These are phyloP conservation scores for Darevskia nairensis DNA, from an alignment of 2,797 vertebrate genomes.

Conservation along the genomic window DNA sequence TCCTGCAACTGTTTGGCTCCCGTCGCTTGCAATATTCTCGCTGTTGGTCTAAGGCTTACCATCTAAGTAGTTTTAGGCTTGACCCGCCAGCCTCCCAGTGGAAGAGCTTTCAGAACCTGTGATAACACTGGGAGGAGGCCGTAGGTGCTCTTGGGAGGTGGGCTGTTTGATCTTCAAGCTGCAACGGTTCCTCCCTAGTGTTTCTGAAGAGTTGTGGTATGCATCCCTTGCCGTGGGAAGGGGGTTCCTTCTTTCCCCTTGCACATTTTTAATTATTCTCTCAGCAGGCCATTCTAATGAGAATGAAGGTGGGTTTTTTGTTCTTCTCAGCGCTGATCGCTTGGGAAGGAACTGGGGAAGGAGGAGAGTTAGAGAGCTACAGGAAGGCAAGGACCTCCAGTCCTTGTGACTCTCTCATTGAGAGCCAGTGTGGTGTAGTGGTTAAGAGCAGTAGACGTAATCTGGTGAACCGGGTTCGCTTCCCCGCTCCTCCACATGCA, in stretches of 20 bases:
- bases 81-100: constrained; percentile 56
- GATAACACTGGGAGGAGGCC: constrained; percentile 63
- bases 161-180: constrained; percentile 45
- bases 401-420: too few species aligned
- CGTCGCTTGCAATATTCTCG: constrained; percentile 65
- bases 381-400: too few species aligned
- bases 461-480: too few species aligned
- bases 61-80: constrained; percentile 64
- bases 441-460: too few species aligned
- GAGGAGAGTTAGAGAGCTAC: too few species aligned
- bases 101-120: constrained; percentile 63
- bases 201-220: constrained; percentile 42
- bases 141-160: constrained; percentile 57
- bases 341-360: too few species aligned
- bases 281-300: constrained; percentile 37
- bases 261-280: constrained; percentile 36
- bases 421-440: too few species aligned
- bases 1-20: constrained; percentile 71
- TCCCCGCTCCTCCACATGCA: too few species aligned
- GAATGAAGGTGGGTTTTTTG: neutral
- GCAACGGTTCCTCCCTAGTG: constrained; percentile 43
- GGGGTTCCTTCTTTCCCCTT: constrained; percentile 44
- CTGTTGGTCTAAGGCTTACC: constrained; percentile 65
- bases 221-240: constrained; percentile 25
- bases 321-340: neutral